These are phyloP conservation scores for Cetonia aurata DNA, from an alignment of 2,888 invertebrate species.

Conservation along the genomic window DNA sequence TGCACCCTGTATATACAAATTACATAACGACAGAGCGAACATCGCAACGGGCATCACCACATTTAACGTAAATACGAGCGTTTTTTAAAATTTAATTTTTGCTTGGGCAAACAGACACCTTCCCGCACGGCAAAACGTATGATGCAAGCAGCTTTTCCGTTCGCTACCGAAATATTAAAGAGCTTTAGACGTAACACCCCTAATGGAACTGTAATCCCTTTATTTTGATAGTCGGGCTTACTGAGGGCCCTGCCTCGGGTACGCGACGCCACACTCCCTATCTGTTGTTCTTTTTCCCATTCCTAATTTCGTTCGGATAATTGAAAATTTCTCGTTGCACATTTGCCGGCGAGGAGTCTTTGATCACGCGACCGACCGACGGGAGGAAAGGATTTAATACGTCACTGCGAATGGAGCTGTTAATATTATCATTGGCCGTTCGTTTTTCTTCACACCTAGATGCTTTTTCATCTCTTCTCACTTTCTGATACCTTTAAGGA, in stretches of 20 bases:
- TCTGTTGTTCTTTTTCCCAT: slow-evolving; percentile 35
- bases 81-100: slow-evolving; percentile 12
- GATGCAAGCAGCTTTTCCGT: neutral
- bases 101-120: neutral
- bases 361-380: neutral
- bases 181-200: slow-evolving; percentile 33
- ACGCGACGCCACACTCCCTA: neutral
- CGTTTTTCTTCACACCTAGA: neutral
- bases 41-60: too few relatives aligned
- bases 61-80: too few relatives aligned
- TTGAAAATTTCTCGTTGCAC: slow-evolving; percentile 47
- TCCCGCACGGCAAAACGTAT: neutral
- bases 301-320: slow-evolving; percentile 47
- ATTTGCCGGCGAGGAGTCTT: slow-evolving; percentile 27
- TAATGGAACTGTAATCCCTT: slow-evolving; percentile 44
- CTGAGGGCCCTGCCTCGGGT: slow-evolving; percentile 1
- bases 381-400: neutral
- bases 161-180: slow-evolving; percentile 34
- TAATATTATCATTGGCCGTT: slow-evolving; percentile 12
- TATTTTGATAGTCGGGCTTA: slow-evolving; percentile 39
- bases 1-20: too few relatives aligned
- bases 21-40: too few relatives aligned
- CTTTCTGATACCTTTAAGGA: too few relatives aligned
- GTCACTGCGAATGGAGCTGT: neutral
- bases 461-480: too few relatives aligned